phyloP scores from a whole-genome alignment of 2,113 vertebrate genomes.

The Poeciliopsis prolifica region DNA sequence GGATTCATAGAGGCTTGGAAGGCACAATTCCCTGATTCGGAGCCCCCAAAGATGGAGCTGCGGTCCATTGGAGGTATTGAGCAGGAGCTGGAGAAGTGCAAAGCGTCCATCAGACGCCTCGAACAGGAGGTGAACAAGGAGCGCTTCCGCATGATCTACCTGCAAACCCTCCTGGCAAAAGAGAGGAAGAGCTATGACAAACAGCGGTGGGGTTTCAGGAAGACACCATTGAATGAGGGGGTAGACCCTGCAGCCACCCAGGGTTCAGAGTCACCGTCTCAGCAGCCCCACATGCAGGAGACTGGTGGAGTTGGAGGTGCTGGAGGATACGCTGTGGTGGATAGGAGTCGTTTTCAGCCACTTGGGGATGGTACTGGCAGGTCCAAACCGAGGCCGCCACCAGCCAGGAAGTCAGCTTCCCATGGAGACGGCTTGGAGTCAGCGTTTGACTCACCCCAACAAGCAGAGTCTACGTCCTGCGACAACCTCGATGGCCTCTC shows the following conservation, averaged over 20 bases:
- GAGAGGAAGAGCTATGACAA: conserved; percentile 97
- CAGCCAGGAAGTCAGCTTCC: conserved; percentile 83
- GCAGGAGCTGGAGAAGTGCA: conserved; percentile 95
- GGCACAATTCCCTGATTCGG: conserved; percentile 95
- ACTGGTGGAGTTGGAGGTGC: conserved; percentile 61
- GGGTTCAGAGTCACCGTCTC: conserved; percentile 64
- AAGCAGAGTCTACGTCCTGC: conserved; percentile 73
- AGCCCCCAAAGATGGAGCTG: conserved; percentile 97
- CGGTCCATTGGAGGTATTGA: conserved; percentile 93
- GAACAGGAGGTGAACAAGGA: conserved; percentile 99
- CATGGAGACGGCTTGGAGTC: conserved; percentile 86
- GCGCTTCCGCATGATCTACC: conserved; percentile 99
- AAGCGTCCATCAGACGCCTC: conserved; percentile 91
- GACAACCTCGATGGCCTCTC: conserved; percentile 80
- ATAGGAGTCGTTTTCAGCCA: conserved; percentile 72
- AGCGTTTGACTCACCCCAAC: conserved; percentile 78
- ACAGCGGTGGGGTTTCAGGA: conserved; percentile 96
- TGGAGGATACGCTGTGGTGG: conserved; percentile 44
- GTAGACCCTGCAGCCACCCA: conserved; percentile 72
- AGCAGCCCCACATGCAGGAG: conserved; percentile 77
- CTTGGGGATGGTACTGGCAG: conserved; percentile 77
- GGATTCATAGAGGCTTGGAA: conserved; percentile 98
- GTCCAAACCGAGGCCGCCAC: conserved; percentile 82
- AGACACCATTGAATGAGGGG: conserved; percentile 84
- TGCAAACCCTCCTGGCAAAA: conserved; percentile 97